Conservation (phyloP, 2,113 vertebrate genomes). For the Oriolus oriolus region DNA sequence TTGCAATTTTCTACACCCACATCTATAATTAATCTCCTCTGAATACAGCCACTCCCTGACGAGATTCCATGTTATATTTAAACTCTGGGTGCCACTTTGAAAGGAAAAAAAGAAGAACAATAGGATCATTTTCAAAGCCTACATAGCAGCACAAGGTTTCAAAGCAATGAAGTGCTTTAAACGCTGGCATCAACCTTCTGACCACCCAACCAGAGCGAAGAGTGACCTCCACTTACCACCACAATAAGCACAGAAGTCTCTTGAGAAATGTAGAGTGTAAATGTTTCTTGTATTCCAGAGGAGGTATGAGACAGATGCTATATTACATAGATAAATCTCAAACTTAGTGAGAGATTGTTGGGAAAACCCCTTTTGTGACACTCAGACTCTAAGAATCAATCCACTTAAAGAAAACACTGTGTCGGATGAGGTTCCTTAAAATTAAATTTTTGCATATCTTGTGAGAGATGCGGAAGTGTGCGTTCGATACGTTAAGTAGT, state of each 20-base stretch:
- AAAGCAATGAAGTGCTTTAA: conserved; percentile 34
- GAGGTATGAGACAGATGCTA: neutral
- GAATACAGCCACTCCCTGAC: conserved; percentile 33
- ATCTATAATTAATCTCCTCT: conserved; percentile 54
- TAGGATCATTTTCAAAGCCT: conserved; percentile 44
- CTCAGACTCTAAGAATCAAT: neutral
- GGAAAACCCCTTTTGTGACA: neutral
- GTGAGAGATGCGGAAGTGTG: neutral
- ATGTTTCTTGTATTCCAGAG: neutral
- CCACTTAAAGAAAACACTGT: neutral
- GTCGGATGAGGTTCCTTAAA: neutral
- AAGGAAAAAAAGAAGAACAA: neutral
- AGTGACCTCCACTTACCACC: neutral
- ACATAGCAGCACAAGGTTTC: conserved; percentile 23
- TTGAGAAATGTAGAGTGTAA: neutral
- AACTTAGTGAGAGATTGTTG: neutral
- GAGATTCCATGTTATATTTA: conserved; percentile 51
- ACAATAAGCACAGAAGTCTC: neutral
- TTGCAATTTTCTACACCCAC: conserved; percentile 48
- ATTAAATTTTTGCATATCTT: neutral
- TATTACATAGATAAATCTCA: neutral
- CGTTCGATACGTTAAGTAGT: neutral
- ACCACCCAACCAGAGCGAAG: neutral
- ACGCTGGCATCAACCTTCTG: neutral
- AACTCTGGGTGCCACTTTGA: conserved; percentile 13